These are phyloP conservation scores for Drosophila sproati DNA, from an alignment of 1,140 invertebrate species.

Conservation along the genomic window DNA sequence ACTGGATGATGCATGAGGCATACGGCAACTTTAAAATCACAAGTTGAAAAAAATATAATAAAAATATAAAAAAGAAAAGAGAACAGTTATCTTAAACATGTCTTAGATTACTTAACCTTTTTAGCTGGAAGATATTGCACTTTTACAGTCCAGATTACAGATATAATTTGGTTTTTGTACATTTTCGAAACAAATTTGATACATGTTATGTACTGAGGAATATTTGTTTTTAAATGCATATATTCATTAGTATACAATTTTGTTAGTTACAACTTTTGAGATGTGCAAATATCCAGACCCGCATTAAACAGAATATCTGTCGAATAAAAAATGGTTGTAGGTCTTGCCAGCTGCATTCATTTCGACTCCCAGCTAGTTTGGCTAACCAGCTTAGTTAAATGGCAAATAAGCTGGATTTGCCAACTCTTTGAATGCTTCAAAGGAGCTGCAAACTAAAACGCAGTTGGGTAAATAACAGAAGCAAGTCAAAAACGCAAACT, in stretches of 20 bases:
- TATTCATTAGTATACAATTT: no score
- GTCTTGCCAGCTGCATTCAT: background rate
- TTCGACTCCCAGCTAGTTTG: slow-evolving; percentile 48
- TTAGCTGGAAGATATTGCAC: no score
- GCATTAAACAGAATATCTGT: slow-evolving; percentile 19
- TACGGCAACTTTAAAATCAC: no score
- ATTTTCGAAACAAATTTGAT: no score
- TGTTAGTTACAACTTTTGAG: background rate
- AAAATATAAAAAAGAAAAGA: no score
- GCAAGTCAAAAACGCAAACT: slow-evolving; percentile 52
- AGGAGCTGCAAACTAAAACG: slow-evolving; percentile 22
- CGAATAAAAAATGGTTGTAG: slow-evolving; percentile 15
- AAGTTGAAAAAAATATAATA: no score
- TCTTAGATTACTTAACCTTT: no score
- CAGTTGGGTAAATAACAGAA: slow-evolving; percentile 63
- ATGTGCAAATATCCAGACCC: background rate
- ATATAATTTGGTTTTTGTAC: background rate
- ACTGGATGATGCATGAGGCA: no score
- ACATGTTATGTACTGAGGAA: no score
- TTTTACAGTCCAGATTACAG: background rate
- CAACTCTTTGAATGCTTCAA: background rate
- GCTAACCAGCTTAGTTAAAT: slow-evolving; percentile 73
- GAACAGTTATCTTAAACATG: no score
- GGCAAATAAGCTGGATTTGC: slow-evolving; percentile 58
- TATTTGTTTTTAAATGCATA: no score